Conservation (phyloP, 1,140 invertebrate genomes). For the Trissolcus basalis region DNA sequence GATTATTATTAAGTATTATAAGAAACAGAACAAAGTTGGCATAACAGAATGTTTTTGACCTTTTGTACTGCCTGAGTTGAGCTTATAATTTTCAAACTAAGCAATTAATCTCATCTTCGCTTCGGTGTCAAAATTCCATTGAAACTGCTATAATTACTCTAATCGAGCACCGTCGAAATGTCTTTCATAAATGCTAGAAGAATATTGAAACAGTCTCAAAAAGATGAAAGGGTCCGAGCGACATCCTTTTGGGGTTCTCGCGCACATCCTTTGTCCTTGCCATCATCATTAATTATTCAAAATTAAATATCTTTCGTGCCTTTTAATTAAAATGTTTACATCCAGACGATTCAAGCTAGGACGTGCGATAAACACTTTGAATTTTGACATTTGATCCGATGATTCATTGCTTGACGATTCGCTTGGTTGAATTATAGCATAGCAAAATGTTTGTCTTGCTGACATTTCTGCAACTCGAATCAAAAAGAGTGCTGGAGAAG, state of each 20-base stretch:
- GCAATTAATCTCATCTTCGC: constrained; percentile 34
- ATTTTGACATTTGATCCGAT: too few species aligned
- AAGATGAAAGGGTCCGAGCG: constrained; percentile 25
- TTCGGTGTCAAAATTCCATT: constrained; percentile 44
- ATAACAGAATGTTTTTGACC: too few species aligned
- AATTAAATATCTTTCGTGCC: constrained; percentile 72
- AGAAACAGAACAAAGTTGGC: too few species aligned
- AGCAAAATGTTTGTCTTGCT: constrained; percentile 28
- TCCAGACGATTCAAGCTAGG: too few species aligned
- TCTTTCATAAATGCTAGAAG: constrained; percentile 45
- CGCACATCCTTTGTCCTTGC: constrained; percentile 60
- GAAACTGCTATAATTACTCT: constrained; percentile 52
- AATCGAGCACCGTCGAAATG: constrained; percentile 50
- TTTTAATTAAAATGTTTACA: constrained; percentile 75
- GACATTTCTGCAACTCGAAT: constrained; percentile 33
- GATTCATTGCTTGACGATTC: too few species aligned
- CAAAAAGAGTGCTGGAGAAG: background rate
- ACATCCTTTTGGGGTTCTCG: constrained; percentile 48
- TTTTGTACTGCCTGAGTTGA: too few species aligned
- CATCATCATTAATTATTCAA: constrained; percentile 70
- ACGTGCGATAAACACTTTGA: too few species aligned
- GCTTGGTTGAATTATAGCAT: too few species aligned
- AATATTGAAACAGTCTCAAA: constrained; percentile 47
- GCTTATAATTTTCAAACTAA: constrained; percentile 25
- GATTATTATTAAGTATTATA: too few species aligned